phyloP scores from a whole-genome alignment of 1,140 invertebrate species.

The Zeugodacus cucurbitae region DNA sequence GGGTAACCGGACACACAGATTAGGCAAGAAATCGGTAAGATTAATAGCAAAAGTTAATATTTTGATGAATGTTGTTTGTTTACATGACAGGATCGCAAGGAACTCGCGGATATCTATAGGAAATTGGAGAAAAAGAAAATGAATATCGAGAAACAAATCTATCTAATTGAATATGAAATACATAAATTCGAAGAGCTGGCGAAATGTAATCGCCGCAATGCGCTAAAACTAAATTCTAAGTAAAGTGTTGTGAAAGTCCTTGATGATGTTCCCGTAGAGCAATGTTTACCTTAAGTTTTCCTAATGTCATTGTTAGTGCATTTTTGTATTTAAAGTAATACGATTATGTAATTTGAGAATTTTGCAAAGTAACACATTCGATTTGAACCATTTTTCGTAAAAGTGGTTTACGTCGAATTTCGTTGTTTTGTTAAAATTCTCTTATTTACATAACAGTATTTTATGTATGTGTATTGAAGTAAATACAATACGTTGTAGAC shows the following conservation, averaged over 20 bases:
- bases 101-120: not conserved
- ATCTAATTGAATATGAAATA: conserved; percentile 1
- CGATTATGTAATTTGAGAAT: no score
- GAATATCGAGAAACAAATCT: not conserved
- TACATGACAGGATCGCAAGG: not conserved
- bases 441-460: no score
- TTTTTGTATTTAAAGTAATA: no score
- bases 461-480: no score
- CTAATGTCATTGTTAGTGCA: no score
- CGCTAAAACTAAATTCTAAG: not conserved
- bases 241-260: not conserved
- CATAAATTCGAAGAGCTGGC: not conserved
- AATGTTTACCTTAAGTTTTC: no score
- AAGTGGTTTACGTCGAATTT: no score
- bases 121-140: conserved; percentile 4
- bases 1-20: not conserved
- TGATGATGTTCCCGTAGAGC: not conserved
- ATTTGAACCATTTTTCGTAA: no score
- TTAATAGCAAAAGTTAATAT: not conserved
- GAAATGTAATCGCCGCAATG: not conserved
- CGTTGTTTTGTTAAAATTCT: no score
- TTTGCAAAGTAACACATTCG: no score
- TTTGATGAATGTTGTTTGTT: not conserved
- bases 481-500: no score
- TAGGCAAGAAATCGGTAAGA: not conserved